A percentile compares a stretch with the other conserved stretches of the same genome.
Evolutionary conservation across 2,113 vertebrate genomes (phyloP).

Genomic region (Bothrops jararaca): DNA sequence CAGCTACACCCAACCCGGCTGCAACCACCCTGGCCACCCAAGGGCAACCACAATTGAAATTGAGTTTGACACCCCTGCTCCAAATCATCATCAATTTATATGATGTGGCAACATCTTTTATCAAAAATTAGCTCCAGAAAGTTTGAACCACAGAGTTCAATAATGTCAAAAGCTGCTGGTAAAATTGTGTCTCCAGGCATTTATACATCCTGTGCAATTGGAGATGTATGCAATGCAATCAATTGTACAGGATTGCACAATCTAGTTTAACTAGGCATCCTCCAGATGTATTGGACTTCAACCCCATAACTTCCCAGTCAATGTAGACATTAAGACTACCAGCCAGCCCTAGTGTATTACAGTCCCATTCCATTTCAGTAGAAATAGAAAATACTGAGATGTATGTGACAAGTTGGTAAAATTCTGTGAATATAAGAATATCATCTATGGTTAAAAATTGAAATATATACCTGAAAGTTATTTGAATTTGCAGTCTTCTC

Average conservation of each 20-base stretch:
- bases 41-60: too few species aligned
- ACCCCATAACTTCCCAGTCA: background rate
- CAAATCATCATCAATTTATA: background rate
- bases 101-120: background rate
- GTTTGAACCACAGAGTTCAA: background rate
- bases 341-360: background rate
- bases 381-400: background rate
- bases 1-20: too few species aligned
- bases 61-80: background rate
- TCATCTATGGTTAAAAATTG: background rate
- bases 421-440: background rate
- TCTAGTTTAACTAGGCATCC: background rate
- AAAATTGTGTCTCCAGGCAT: background rate
- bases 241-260: background rate
- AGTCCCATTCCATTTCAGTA: background rate
- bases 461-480: background rate
- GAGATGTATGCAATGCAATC: background rate
- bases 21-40: too few species aligned
- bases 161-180: background rate
- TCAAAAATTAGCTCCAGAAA: background rate
- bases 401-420: background rate
- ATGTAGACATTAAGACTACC: background rate
- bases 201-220: background rate
- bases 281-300: background rate
- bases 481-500: background rate